These are phyloP conservation scores for Resseliella maxima DNA, from an alignment of 2,888 invertebrate genomes.

Conservation along the genomic window DNA sequence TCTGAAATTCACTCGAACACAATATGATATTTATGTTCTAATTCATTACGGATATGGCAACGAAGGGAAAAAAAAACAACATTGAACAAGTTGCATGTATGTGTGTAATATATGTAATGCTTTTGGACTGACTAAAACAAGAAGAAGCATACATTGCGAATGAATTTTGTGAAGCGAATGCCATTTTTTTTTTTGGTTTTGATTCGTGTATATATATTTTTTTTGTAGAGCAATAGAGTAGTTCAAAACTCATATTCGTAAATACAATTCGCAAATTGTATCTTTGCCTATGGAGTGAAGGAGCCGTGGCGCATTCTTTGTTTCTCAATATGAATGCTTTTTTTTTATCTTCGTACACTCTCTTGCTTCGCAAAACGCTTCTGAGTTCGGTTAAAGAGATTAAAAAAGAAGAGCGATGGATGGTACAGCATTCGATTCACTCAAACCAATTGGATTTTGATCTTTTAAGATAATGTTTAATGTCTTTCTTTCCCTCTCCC, in stretches of 20 bases:
- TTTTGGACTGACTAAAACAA: background rate
- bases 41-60: conserved; percentile 53
- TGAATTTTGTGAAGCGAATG: background rate
- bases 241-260: conserved; percentile 49
- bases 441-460: conserved; percentile 44
- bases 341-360: background rate
- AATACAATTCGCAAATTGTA: conserved; percentile 49
- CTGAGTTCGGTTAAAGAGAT: conserved; percentile 27
- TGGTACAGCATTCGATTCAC: background rate
- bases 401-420: background rate
- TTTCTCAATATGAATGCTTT: background rate
- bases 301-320: background rate
- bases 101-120: conserved; percentile 46
- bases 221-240: background rate
- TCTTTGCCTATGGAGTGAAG: conserved; percentile 1
- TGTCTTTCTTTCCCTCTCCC: too few relatives aligned
- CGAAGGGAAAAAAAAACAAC: background rate
- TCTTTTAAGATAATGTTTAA: conserved; percentile 48
- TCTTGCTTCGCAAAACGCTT: background rate
- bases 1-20: conserved; percentile 53
- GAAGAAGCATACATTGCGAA: background rate
- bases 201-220: background rate
- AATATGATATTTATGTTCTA: conserved; percentile 55
- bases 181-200: background rate
- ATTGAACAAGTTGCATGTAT: background rate